Percentiles rank a stretch among this genome's conserved stretches.
phyloP scores from a whole-genome alignment of 2,888 invertebrate genomes.

The Odontomyia ornata region DNA sequence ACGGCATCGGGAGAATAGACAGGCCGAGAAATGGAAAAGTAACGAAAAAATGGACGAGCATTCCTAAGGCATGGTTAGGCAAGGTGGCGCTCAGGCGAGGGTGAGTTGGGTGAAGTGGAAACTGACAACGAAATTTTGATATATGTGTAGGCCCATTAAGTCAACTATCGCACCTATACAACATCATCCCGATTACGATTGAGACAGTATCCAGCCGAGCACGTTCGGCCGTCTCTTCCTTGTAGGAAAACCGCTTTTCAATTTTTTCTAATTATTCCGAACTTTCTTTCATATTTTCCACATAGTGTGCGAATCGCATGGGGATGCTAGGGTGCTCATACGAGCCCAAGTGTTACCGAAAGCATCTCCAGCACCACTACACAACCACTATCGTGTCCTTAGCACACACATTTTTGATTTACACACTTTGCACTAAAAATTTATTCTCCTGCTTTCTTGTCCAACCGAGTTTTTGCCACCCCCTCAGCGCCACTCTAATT shows the following conservation, averaged over 20 bases:
- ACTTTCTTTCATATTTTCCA: slow-evolving; percentile 6
- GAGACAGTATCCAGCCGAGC: slow-evolving; percentile 5
- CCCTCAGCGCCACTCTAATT: neutral
- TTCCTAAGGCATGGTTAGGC: slow-evolving; percentile 21
- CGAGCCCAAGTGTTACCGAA: slow-evolving; percentile 16
- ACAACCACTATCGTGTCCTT: neutral
- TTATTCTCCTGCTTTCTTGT: slow-evolving; percentile 34
- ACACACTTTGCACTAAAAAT: slow-evolving; percentile 46
- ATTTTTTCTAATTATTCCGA: slow-evolving; percentile 42
- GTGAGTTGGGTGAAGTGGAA: slow-evolving; percentile 24
- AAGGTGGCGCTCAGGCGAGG: slow-evolving; percentile 1
- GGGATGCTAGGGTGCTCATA: slow-evolving; percentile 7
- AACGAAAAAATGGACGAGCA: slow-evolving; percentile 24
- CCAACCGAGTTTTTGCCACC: slow-evolving; percentile 19
- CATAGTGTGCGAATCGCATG: neutral
- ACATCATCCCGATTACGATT: neutral
- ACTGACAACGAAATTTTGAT: slow-evolving; percentile 35
- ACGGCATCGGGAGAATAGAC: slow-evolving; percentile 14
- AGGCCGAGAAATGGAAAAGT: slow-evolving; percentile 28
- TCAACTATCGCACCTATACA: slow-evolving; percentile 19
- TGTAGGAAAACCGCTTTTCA: slow-evolving; percentile 19
- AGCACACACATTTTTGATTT: slow-evolving; percentile 45
- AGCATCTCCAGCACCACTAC: slow-evolving; percentile 33
- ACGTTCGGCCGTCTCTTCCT: neutral
- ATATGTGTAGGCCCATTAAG: slow-evolving; percentile 12